Evolutionary conservation across 30 jellyfish, hydroid and myxozoan species (phyloP).

Genomic region (Euphysa ruthae): DNA sequence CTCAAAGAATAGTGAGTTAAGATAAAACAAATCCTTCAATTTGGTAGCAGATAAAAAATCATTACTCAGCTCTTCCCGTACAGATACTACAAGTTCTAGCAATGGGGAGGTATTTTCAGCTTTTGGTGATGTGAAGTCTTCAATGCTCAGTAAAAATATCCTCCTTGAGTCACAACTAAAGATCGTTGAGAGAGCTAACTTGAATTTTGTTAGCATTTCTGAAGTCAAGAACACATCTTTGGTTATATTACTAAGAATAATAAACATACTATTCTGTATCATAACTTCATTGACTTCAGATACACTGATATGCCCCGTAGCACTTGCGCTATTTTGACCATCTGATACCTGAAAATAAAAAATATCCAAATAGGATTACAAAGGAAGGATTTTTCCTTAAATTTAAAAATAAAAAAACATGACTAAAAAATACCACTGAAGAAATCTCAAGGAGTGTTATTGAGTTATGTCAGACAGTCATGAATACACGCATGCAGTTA

Average conservation of each 20-base stretch:
- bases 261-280: slow-evolving; percentile 52
- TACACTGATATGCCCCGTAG: slow-evolving; percentile 59
- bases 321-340: slow-evolving; percentile 35
- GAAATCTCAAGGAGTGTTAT: no score
- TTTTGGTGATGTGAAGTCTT: not conserved
- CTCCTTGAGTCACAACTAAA: slow-evolving; percentile 65
- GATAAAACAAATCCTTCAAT: slow-evolving; percentile 61
- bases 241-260: slow-evolving; percentile 58
- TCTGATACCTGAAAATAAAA: slow-evolving; percentile 80
- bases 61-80: slow-evolving; percentile 46
- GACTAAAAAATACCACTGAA: no score
- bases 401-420: no score
- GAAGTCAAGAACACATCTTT: slow-evolving; percentile 49
- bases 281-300: slow-evolving; percentile 49
- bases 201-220: slow-evolving; percentile 31
- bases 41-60: slow-evolving; percentile 42
- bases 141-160: slow-evolving; percentile 68
- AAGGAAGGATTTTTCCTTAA: no score
- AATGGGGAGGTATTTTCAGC: slow-evolving; percentile 16
- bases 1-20: slow-evolving; percentile 32
- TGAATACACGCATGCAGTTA: no score
- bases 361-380: no score
- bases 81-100: slow-evolving; percentile 82
- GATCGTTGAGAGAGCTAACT: slow-evolving; percentile 65
- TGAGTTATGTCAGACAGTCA: no score